Evolutionary conservation across 2,888 invertebrate species (phyloP).

Genomic region (Erebia palarica): DNA sequence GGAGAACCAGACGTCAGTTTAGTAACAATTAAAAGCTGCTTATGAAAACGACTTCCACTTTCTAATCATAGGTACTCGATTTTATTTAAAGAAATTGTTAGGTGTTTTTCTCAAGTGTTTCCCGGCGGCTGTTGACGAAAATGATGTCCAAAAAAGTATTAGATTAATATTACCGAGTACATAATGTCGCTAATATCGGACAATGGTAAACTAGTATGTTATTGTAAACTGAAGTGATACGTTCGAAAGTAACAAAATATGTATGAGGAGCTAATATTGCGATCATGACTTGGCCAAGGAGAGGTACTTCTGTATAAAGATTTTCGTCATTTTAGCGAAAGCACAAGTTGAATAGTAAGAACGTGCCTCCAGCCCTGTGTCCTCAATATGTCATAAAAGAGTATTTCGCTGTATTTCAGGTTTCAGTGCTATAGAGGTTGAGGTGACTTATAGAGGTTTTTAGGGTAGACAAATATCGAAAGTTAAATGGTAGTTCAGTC

Average conservation of each 20-base stretch:
- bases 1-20: no score
- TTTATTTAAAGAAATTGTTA: no score
- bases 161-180: no score
- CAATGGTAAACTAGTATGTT: no score
- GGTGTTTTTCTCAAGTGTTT: no score
- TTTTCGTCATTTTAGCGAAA: neutral
- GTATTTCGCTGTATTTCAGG: neutral
- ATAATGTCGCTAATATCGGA: no score
- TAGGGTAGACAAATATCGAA: neutral
- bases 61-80: no score
- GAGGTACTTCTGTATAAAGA: neutral
- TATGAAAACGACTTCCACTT: no score
- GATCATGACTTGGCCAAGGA: neutral
- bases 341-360: neutral
- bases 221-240: no score
- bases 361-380: neutral
- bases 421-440: no score
- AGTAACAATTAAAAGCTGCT: neutral
- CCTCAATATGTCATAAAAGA: constrained; percentile 2
- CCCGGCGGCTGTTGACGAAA: no score
- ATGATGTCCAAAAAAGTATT: no score
- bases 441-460: neutral
- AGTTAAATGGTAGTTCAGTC: neutral
- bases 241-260: neutral
- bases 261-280: neutral